Evolutionary conservation across 2,888 invertebrate species (phyloP).

Genomic region (Lithophane leautieri): DNA sequence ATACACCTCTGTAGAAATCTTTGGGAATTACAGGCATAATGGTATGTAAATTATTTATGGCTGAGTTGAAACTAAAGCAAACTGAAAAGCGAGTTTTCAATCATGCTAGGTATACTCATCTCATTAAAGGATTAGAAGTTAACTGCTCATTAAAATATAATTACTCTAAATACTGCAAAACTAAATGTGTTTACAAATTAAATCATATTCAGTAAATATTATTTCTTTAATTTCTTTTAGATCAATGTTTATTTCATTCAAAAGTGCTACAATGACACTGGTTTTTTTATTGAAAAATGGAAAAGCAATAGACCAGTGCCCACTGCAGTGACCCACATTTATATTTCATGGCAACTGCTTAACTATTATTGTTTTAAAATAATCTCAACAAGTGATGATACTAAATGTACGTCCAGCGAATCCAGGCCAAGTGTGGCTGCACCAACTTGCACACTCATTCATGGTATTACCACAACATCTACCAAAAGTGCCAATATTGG

Average conservation of each 20-base stretch:
- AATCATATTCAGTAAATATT: background rate
- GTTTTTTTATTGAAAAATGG: background rate
- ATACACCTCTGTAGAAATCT: background rate
- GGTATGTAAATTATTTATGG: background rate
- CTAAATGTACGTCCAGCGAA: background rate
- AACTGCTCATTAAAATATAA: constrained; percentile 20
- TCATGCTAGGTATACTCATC: background rate
- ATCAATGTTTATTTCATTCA: background rate
- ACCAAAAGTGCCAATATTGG: background rate
- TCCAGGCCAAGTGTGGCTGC: background rate
- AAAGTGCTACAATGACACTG: background rate
- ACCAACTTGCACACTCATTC: too few species aligned
- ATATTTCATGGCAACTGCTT: background rate
- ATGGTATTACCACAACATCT: background rate
- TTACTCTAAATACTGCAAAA: constrained; percentile 5
- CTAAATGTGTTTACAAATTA: constrained; percentile 14
- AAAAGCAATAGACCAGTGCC: background rate
- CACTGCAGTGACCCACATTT: background rate
- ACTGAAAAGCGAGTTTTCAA: background rate
- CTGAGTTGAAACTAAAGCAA: background rate
- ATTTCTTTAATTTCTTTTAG: background rate
- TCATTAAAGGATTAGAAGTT: background rate
- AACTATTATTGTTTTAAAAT: constrained; percentile 7
- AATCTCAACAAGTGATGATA: background rate
- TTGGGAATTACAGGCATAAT: background rate